Base-by-base conservation (phyloP, 1,140 invertebrate genomes). In the Propsilocerus akamusi region DNA sequence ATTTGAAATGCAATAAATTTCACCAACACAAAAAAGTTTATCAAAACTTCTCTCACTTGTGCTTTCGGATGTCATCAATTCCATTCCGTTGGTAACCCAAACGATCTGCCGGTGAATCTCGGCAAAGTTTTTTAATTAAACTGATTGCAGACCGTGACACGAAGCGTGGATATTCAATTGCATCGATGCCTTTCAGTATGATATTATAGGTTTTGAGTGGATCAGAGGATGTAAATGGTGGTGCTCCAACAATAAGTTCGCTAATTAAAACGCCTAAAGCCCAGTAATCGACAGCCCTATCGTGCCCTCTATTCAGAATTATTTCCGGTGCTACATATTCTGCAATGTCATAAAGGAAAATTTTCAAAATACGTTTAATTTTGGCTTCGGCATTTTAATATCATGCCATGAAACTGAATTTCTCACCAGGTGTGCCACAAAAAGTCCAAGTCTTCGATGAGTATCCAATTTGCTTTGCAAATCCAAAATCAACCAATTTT, bases 51-150 rank as follows among this genome's bases (percentile, higher is more conserved):
- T 55, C 66, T 59, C 67, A 98, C 78, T 86, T 87, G 65, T 97
- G 90, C 62, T 88, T 89, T 58, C 89, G 82, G 47, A 99, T 90
- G 61, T 97, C 93, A 53, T 82, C 75, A 25, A 96, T 84, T 8
- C 93, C 93, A 49, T 85, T 84, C 58, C 83, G 78, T 56, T 92
- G 85, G 60, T 92, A 95, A 0, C 95, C 96, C 2, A 99, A 70
- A 51, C 96, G 69, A 65, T 99, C 96, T 3, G 84, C 81, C 0
- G 94, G 89, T 50, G 83, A 81, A 51, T 93, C 80, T 50, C 83
- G 74, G 59, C 93, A 92, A 0, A 97, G 68, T 57, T 85, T 86
- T 57, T 87, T 90, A 17, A 97, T 90, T 4, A 97, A 71, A 58
- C 80, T 75, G 55, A 78, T 78, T 0, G 88, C 89, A 58, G 81